Evolutionary conservation across 1,140 invertebrate genomes (phyloP).

Genomic region (Hylyphantes graminicola): DNA sequence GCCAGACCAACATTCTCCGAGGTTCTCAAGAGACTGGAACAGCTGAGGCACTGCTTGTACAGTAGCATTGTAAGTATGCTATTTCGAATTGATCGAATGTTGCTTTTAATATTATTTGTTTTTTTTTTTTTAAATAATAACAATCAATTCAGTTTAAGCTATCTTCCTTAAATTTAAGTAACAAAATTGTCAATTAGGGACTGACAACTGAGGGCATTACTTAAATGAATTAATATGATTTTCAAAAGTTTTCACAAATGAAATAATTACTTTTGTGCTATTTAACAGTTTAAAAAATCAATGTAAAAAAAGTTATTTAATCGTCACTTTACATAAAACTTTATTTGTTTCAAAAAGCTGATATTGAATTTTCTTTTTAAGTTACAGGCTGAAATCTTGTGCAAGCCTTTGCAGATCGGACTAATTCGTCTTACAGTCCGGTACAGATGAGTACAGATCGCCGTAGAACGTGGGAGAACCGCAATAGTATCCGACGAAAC

Average conservation of each 20-base stretch:
- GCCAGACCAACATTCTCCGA: constrained; percentile 90
- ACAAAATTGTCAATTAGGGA: neutral
- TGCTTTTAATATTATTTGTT: neutral
- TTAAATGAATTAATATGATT: neutral
- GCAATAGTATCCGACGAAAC: too few relatives aligned
- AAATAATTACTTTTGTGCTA: neutral
- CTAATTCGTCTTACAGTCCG: too few relatives aligned
- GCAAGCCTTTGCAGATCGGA: neutral
- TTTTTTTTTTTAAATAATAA: neutral
- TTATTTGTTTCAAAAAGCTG: neutral
- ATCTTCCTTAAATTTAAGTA: neutral
- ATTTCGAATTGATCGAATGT: neutral
- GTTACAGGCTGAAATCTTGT: neutral
- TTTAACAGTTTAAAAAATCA: neutral
- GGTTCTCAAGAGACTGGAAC: constrained; percentile 61
- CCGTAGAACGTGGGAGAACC: too few relatives aligned
- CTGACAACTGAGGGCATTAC: neutral
- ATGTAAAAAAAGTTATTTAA: neutral
- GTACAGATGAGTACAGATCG: too few relatives aligned
- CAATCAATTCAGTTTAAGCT: neutral
- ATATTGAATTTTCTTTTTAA: neutral
- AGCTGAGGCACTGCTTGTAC: constrained; percentile 18
- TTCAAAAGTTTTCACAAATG: neutral
- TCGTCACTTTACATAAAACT: neutral
- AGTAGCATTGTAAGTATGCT: neutral